A percentile compares a stretch with the other conserved stretches of the same genome.
Conservation (phyloP, 2,797 vertebrate species). For the Cryptoblepharus egeriae region DNA sequence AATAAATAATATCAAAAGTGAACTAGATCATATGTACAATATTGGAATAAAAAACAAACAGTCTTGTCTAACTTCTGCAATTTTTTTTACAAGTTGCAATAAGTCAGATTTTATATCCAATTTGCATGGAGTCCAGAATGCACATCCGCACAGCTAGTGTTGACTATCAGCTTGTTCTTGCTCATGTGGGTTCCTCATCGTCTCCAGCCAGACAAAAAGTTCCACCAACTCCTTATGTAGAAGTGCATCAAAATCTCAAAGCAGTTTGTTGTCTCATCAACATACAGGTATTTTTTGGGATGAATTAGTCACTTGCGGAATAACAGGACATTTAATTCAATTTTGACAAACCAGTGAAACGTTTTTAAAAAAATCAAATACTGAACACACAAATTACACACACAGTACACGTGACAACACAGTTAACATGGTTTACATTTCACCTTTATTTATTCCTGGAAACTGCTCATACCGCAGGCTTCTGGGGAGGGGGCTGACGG, state of each 20-base stretch:
- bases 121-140: slow-evolving; percentile 52
- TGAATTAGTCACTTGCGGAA: slow-evolving; percentile 61
- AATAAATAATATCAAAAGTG: slow-evolving; percentile 76
- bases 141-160: slow-evolving; percentile 52
- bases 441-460: slow-evolving; percentile 90
- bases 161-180: slow-evolving; percentile 45
- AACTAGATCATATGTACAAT: slow-evolving; percentile 65
- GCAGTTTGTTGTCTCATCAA: slow-evolving; percentile 11
- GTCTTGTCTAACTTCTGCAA: slow-evolving; percentile 67
- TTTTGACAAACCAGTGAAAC: slow-evolving; percentile 40
- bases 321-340: slow-evolving; percentile 66
- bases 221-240: slow-evolving; percentile 35
- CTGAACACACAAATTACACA: slow-evolving; percentile 51
- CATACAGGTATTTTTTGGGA: slow-evolving; percentile 40
- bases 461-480: slow-evolving; percentile 92
- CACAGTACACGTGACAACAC: slow-evolving; percentile 75
- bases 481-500: slow-evolving; percentile 62
- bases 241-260: slow-evolving; percentile 43
- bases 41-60: slow-evolving; percentile 60
- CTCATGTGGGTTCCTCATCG: slow-evolving; percentile 48
- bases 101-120: slow-evolving; percentile 50
- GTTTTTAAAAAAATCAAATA: slow-evolving; percentile 42
- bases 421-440: slow-evolving; percentile 81
- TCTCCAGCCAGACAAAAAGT: not conserved
- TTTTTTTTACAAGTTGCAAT: slow-evolving; percentile 59